Conservation (phyloP, 2,113 vertebrate genomes). For the Alectura lathami region DNA sequence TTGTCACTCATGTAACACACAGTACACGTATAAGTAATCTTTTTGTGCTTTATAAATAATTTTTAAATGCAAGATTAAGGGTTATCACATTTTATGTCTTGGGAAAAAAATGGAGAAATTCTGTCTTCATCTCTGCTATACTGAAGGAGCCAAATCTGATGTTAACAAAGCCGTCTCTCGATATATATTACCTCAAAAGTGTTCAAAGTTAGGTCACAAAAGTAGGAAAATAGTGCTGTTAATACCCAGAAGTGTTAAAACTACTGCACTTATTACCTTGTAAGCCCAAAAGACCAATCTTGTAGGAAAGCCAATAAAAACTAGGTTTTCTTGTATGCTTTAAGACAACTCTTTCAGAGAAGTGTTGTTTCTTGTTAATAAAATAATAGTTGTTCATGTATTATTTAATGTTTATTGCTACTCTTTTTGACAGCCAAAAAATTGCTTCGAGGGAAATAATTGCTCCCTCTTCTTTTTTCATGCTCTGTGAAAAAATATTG, state of each 20-base stretch:
- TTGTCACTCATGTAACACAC: neutral
- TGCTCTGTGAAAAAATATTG: neutral
- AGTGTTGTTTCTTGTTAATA: neutral
- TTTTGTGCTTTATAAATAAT: neutral
- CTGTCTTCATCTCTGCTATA: neutral
- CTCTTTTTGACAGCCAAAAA: neutral
- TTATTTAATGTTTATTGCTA: neutral
- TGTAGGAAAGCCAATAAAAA: neutral
- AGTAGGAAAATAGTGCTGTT: neutral
- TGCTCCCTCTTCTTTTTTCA: neutral
- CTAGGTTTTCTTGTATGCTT: neutral
- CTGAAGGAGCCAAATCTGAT: neutral
- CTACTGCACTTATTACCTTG: neutral
- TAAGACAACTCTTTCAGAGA: neutral
- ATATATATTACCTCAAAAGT: neutral
- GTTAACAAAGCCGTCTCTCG: neutral
- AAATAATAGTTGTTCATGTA: neutral
- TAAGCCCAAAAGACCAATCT: neutral
- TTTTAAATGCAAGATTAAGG: neutral
- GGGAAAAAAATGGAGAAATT: neutral
- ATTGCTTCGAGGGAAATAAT: neutral
- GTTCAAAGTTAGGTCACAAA: neutral
- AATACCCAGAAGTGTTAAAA: neutral
- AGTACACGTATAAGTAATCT: accelerated
- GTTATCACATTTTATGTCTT: neutral